Evolutionary conservation across 1,140 invertebrate species (phyloP).

Genomic region (Heliothis subflexa): DNA sequence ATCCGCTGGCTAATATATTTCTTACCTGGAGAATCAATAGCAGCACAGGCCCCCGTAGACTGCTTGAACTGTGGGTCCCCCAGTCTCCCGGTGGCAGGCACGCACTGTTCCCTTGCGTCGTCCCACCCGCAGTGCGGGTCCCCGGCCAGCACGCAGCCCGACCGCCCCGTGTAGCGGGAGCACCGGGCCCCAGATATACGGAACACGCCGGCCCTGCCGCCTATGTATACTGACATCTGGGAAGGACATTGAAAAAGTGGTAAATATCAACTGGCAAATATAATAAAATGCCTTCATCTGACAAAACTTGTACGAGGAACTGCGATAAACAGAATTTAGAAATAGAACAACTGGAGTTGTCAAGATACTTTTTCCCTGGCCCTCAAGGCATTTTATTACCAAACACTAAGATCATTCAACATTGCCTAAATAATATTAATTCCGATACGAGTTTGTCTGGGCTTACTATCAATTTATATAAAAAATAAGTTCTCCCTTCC

Average conservation of each 20-base stretch:
- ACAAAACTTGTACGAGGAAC: no score
- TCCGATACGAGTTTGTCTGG: no score
- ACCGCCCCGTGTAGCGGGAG: conserved; percentile 89
- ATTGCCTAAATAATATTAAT: no score
- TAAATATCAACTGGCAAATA: background rate
- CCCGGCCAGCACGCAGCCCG: conserved; percentile 93
- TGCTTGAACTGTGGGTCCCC: conserved; percentile 90
- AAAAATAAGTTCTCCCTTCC: no score
- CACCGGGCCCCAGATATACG: conserved; percentile 93
- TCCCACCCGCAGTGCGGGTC: conserved; percentile 99
- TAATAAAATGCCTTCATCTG: background rate
- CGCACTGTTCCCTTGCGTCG: conserved; percentile 90
- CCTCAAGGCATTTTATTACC: no score
- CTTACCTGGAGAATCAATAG: conserved; percentile 87
- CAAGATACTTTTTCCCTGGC: no score
- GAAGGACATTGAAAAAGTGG: background rate
- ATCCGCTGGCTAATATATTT: background rate
- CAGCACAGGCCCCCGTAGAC: conserved; percentile 88
- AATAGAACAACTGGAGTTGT: no score
- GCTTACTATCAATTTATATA: no score
- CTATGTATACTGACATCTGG: conserved; percentile 93
- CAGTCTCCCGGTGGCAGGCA: conserved; percentile 87
- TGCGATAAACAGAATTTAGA: no score
- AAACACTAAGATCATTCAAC: no score
- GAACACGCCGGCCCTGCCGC: conserved; percentile 90